phyloP scores from a whole-genome alignment of 2,113 vertebrate species.

The Lota lota region DNA sequence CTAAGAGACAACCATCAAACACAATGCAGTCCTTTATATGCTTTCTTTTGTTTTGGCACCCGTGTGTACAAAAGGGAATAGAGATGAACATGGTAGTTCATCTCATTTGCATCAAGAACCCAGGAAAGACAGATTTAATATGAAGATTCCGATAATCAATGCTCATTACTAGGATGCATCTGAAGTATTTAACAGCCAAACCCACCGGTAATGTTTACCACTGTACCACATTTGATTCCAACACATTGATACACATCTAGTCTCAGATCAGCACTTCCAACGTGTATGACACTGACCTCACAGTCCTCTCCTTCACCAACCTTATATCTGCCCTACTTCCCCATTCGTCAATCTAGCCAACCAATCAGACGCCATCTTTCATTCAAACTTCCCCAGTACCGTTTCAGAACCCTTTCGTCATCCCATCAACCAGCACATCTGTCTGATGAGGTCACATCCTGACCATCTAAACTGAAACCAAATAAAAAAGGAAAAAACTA shows the following conservation, averaged over 20 bases:
- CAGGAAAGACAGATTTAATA: too few species aligned
- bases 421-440: not conserved
- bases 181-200: not conserved
- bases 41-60: slow-evolving; percentile 35
- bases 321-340: not conserved
- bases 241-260: not conserved
- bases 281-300: not conserved
- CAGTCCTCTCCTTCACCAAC: not conserved
- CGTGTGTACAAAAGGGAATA: slow-evolving; percentile 39
- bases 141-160: not conserved
- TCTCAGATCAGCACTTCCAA: slow-evolving; percentile 14
- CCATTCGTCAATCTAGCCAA: not conserved
- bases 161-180: slow-evolving; percentile 12
- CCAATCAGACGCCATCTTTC: not conserved
- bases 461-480: not conserved
- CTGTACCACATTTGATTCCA: not conserved
- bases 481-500: too few species aligned
- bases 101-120: too few species aligned
- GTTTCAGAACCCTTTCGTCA: not conserved
- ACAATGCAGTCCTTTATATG: slow-evolving; percentile 32
- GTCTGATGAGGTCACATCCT: not conserved
- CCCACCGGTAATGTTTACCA: slow-evolving; percentile 20
- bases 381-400: not conserved
- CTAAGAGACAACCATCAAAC: slow-evolving; percentile 32
- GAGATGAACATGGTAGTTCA: slow-evolving; percentile 13